These are phyloP conservation scores for Bibio marci DNA, from an alignment of 2,888 invertebrate species.

Conservation along the genomic window DNA sequence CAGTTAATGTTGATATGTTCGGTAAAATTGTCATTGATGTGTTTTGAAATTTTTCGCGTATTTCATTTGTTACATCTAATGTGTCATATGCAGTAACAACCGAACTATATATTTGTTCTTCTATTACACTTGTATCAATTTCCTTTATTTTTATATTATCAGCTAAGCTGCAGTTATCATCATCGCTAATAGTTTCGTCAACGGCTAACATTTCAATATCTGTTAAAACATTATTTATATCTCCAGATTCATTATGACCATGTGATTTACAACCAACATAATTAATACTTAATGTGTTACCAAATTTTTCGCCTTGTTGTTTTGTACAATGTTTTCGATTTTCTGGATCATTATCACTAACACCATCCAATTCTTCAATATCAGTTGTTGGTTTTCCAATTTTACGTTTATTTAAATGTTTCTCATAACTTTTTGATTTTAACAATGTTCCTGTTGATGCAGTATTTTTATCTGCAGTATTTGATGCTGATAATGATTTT, in stretches of 20 bases:
- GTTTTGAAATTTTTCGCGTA: too few relatives aligned
- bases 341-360: background rate
- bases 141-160: constrained; percentile 5
- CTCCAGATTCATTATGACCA: background rate
- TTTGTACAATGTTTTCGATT: too few relatives aligned
- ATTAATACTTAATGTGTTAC: too few relatives aligned
- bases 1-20: too few relatives aligned
- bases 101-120: too few relatives aligned
- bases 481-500: constrained; percentile 13
- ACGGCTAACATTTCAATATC: constrained; percentile 31
- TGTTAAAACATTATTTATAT: constrained; percentile 15
- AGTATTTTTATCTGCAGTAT: too few relatives aligned
- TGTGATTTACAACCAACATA: too few relatives aligned
- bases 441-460: background rate
- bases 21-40: too few relatives aligned
- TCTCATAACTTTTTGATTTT: constrained; percentile 12
- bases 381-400: constrained; percentile 13
- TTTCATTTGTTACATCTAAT: too few relatives aligned
- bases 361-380: constrained; percentile 17
- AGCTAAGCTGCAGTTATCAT: background rate
- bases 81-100: too few relatives aligned
- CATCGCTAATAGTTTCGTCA: constrained; percentile 26
- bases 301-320: constrained; percentile 4
- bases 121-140: constrained; percentile 7
- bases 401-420: background rate